Base-by-base conservation (phyloP, 2,113 vertebrate genomes). In the Callipepla californica region DNA sequence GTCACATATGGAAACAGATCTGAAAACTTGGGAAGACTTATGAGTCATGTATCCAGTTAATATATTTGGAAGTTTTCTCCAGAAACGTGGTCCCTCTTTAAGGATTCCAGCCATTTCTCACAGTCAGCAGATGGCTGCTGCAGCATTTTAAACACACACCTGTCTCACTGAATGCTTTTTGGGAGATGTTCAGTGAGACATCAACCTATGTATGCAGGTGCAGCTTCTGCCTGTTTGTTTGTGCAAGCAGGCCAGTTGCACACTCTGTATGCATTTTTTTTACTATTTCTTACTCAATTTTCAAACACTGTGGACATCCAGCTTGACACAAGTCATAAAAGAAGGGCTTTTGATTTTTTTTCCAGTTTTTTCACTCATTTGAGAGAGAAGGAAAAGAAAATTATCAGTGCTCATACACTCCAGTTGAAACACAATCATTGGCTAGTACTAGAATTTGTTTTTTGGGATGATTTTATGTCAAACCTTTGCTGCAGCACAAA, bases 81-180 rank as follows among this genome's bases (percentile, higher is more conserved):
- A 96, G 95, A 91, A 92, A 94, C 0, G 48, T 0, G 32, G 96
- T 96, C 96, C 97, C 97, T 97, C 97, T 97, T 97, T 97, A 97
- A 97, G 96, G 96, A 97, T 96, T 96, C 95, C 95, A 97, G 96
- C 93, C 95, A 3, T 86, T 86, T 93, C 86, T 93, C 80, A 92
- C 75, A 78, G 73, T 93, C 89, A 96, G 80, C 87, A 90, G 91
- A 85, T 5, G 23, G 72, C 40, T 84, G 94, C 90, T 93, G 95
- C 96, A 96, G 87, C 93, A 90, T 50, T 92, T 83, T 61, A 67
- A 92, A 90, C 65, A 38, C 62, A 45, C 66, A 66, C 77, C 65
- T 80, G 51, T 84, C 80, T 95, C 62, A 91, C 18, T 78, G 77
- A 90, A 70, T 26, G 20, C 12, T 81, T 94, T 92, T 87, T 13